These are phyloP conservation scores for Eretmochelys imbricata DNA, from an alignment of 2,113 vertebrate genomes.

Conservation along the genomic window DNA sequence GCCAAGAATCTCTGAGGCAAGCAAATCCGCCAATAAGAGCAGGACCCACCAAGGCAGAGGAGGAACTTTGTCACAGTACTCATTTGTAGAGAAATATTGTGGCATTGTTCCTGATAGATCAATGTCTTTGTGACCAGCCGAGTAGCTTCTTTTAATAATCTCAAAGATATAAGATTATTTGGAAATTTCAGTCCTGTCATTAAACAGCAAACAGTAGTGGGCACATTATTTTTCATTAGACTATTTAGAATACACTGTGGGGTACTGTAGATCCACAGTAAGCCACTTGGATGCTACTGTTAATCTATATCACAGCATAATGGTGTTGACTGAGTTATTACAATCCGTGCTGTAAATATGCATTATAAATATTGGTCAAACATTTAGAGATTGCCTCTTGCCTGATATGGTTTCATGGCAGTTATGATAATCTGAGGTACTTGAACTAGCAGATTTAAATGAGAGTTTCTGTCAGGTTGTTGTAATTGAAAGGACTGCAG, in stretches of 20 bases:
- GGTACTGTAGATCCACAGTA: not conserved
- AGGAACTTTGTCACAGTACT: no score
- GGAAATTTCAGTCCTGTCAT: not conserved
- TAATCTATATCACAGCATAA: not conserved
- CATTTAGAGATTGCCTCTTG: not conserved
- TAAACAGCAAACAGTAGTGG: not conserved
- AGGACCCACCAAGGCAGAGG: no score
- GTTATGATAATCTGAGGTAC: not conserved
- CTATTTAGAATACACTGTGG: not conserved
- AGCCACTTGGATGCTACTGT: not conserved
- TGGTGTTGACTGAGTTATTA: not conserved
- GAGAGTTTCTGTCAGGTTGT: not conserved
- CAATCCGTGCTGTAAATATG: not conserved
- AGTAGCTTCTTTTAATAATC: not conserved
- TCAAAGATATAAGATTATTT: not conserved
- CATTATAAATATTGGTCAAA: not conserved
- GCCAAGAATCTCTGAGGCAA: no score
- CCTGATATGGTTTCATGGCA: not conserved
- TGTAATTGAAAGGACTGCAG: not conserved
- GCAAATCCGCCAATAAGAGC: no score
- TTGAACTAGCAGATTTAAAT: not conserved
- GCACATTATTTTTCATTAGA: not conserved
- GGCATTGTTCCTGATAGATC: not conserved
- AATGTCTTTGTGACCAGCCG: not conserved
- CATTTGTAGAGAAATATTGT: not conserved